These are phyloP conservation scores for Macropodus opercularis DNA, from an alignment of 2,797 vertebrate species.

Conservation along the genomic window DNA sequence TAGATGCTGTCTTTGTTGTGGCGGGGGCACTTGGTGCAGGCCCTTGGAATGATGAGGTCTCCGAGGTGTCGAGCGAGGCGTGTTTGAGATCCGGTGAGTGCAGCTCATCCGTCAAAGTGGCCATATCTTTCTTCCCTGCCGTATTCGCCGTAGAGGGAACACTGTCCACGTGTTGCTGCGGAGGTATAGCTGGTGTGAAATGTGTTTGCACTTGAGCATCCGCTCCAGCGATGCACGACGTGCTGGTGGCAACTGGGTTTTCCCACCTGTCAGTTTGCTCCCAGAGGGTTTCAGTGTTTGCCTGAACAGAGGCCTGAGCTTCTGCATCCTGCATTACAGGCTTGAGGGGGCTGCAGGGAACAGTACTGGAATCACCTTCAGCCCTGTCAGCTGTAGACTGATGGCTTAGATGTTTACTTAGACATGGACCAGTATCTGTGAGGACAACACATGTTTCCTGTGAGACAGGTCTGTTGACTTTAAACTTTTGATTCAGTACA, in stretches of 20 bases:
- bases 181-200: slow-evolving; percentile 33
- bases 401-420: slow-evolving; percentile 29
- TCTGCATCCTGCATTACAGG: slow-evolving; percentile 51
- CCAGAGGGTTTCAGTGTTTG: slow-evolving; percentile 34
- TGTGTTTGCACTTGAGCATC: slow-evolving; percentile 65
- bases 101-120: slow-evolving; percentile 74
- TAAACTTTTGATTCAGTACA: background rate
- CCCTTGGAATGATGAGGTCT: slow-evolving; percentile 41
- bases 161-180: slow-evolving; percentile 17
- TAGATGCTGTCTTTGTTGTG: slow-evolving; percentile 65
- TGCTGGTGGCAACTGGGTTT: slow-evolving; percentile 20
- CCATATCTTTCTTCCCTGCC: slow-evolving; percentile 65
- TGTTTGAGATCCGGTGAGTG: slow-evolving; percentile 23
- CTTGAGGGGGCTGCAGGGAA: slow-evolving; percentile 15
- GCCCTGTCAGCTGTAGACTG: slow-evolving; percentile 17
- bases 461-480: background rate
- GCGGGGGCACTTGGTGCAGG: slow-evolving; percentile 31
- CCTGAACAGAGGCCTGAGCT: slow-evolving; percentile 51
- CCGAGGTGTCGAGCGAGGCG: slow-evolving; percentile 26
- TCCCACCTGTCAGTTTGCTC: slow-evolving; percentile 34
- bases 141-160: slow-evolving; percentile 31
- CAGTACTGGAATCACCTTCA: slow-evolving; percentile 17
- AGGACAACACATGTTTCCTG: slow-evolving; percentile 2
- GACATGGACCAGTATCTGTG: slow-evolving; percentile 40
- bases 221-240: slow-evolving; percentile 46